Evolutionary conservation across 2,113 vertebrate genomes (phyloP).

Genomic region (Anguilla rostrata): DNA sequence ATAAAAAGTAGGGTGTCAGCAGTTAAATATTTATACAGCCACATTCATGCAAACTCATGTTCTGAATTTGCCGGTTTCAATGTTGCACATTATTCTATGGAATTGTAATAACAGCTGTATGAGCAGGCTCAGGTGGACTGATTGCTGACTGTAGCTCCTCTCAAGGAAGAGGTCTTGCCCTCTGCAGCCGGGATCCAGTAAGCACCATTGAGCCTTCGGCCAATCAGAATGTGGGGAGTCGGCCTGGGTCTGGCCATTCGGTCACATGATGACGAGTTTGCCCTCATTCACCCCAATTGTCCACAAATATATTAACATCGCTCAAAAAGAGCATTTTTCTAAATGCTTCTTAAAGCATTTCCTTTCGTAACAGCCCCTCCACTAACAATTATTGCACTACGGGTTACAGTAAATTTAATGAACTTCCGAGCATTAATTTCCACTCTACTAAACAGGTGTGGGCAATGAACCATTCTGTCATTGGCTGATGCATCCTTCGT

Average conservation of each 20-base stretch:
- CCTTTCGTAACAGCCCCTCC: not conserved
- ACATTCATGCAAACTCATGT: not conserved
- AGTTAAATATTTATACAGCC: not conserved
- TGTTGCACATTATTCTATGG: no score
- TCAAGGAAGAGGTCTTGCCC: not conserved
- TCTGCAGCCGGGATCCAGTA: not conserved
- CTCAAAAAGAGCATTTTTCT: not conserved
- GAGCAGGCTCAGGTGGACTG: not conserved
- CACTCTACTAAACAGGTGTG: not conserved
- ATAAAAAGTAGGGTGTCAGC: not conserved
- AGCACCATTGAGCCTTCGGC: not conserved
- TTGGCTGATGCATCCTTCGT: not conserved
- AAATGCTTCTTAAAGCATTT: not conserved
- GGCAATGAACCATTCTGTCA: not conserved
- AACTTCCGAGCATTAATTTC: not conserved
- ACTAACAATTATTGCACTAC: not conserved
- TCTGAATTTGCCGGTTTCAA: no score
- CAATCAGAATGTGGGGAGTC: not conserved
- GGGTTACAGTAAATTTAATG: not conserved
- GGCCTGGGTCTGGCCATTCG: not conserved
- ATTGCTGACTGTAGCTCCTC: not conserved
- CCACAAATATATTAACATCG: not conserved
- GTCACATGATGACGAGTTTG: constrained; percentile 26
- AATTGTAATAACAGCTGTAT: no score
- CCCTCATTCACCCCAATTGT: constrained; percentile 6